Conservation (phyloP, 2,888 invertebrate species). For the Papilio protenor region DNA sequence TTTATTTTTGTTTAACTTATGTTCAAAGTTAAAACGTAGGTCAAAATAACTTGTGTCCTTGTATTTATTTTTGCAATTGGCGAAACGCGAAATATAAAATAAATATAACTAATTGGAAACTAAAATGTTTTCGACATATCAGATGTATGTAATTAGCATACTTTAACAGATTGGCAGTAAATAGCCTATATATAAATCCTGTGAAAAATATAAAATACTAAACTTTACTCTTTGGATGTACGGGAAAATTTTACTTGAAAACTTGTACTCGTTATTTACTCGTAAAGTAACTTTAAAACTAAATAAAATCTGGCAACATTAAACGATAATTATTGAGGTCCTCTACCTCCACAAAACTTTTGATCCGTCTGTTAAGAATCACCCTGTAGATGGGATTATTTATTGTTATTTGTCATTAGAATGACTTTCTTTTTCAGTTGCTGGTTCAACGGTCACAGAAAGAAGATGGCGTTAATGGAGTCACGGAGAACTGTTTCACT, state of each 20-base stretch:
- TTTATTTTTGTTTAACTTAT: neutral
- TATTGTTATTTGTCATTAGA: slow-evolving; percentile 4
- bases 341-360: too few species aligned
- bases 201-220: too few species aligned
- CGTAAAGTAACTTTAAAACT: too few species aligned
- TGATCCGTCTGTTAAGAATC: too few species aligned
- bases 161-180: neutral
- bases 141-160: neutral
- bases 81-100: slow-evolving; percentile 1
- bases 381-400: too few species aligned
- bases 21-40: neutral
- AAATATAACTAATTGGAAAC: slow-evolving; percentile 4
- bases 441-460: slow-evolving; percentile 88
- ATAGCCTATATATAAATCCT: neutral
- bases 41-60: neutral
- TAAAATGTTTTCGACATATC: neutral
- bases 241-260: too few species aligned
- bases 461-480: slow-evolving; percentile 88
- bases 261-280: too few species aligned
- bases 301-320: too few species aligned
- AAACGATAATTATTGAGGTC: too few species aligned
- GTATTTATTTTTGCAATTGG: neutral
- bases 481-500: slow-evolving; percentile 87
- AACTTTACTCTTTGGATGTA: too few species aligned
- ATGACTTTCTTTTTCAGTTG: slow-evolving; percentile 80